Base-by-base conservation (phyloP, 2,888 invertebrate genomes). In the Heliconius charithonia region DNA sequence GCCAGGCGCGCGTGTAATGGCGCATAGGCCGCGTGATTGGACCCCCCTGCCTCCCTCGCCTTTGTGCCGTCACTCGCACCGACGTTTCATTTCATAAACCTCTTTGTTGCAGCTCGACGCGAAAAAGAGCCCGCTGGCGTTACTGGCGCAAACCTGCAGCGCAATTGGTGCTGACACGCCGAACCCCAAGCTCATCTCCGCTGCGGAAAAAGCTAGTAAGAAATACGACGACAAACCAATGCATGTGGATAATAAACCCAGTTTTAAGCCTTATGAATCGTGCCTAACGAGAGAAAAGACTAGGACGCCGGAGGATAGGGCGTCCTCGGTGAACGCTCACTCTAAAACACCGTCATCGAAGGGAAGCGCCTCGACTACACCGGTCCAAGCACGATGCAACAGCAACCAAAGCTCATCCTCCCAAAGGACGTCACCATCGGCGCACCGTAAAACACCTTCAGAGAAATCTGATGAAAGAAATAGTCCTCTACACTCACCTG, bases 61-160 rank as follows among this genome's bases (percentile, higher is more conserved):
- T 93, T 94, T 94, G 94, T 94, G 88, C 93, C 92, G 92, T 93
- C 94, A 93, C 92, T 90, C 89, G 91, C 93, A 93, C 91, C 91
- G 92, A 93, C 92, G 89, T 94, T 94, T 93, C 92, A 94, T 94
- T 94, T 92, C 92, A 92, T 93, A 92, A 91, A 93, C 90, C 86
- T 92, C 95, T 91, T 95, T 94, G 92, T 97, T 97, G 84, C 97
- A 99, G 99, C 96, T 99, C 96, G 99, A 99, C 95, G 98, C 98
- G 83, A 99, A 99, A 96, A 99, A 99, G 95, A 99, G 98, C 95
- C 99, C 99, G 27, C 95, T 99, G 92, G 99, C 99, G 73, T 95
- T 99, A 81, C 95, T 99, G 86, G 99, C 99, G 76, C 99, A 99
- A 93, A 99, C 99, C 77, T 99, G 99, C 96, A 99, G 98, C 91